Evolutionary conservation across 1,140 invertebrate genomes (phyloP), one percentile per base, ranked within the genome.

Genomic region (Philopotamus ludificatus): DNA sequence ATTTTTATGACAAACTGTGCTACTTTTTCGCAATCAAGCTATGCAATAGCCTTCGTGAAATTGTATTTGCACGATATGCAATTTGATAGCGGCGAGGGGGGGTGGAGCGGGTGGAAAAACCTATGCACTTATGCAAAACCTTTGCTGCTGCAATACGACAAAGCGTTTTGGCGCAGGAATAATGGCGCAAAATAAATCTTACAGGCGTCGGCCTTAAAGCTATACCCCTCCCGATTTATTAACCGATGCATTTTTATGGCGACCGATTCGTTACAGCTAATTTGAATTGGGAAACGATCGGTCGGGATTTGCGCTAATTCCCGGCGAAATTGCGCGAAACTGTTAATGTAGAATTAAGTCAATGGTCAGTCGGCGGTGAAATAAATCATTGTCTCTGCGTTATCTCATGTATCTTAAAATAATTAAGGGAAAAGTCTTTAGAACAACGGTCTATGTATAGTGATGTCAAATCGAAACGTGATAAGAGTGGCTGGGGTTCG

Each of bases 161-260:
- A 47, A 28, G 57, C 57, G 57, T 60, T 60, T 60, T 60, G 57
- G 57, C 57, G 57, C 57, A 60, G 57, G 23, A 60, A 60, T 60
- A 60, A 60, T 60, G 57, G 42, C 44, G 57, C 57, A 60, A 42
- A 60, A 60, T 60, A 60, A 60, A 60, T 60, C 57, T 60, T 42
- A 42, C n/a, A 44, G 23, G 9, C 8, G 53, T 12, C 34, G 53
- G 53, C 57, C 41, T 60, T 60, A 45, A 60, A 57, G 39, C 54
- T 28, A 60, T 45, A 21, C 57, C n/a, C n/a, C n/a, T n/a, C n/a
- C 57, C 2, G 45, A 60, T 60, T 60, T 60, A 60, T 60, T 60
- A 60, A 16, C 39, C 47, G 47, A 15, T 39, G 54, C 54, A 57
- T 57, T 57, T 57, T 57, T 57, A 42, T 28, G 4, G 54, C 54